phyloP scores from a whole-genome alignment of 1,140 invertebrate species.

The Thaumatotibia leucotreta region DNA sequence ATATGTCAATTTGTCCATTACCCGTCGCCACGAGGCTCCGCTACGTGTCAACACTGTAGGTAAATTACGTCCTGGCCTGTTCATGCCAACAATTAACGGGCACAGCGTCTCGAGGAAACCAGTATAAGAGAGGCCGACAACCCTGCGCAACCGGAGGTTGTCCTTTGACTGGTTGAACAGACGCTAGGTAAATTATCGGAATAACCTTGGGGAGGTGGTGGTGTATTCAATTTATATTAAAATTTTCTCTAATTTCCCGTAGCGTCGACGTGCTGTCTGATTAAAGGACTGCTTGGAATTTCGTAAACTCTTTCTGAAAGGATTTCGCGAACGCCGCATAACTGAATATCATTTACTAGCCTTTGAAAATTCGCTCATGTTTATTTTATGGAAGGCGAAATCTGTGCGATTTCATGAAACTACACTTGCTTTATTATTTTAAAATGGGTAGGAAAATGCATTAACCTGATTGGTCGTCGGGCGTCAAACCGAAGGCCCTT shows the following conservation, averaged over 20 bases:
- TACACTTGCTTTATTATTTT: neutral
- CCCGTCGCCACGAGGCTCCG: slow-evolving; percentile 1
- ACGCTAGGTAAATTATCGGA: neutral
- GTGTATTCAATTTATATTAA: slow-evolving; percentile 14
- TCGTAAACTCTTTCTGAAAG: slow-evolving; percentile 6
- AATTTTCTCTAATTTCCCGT: slow-evolving; percentile 9
- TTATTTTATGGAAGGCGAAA: neutral
- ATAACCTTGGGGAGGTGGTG: neutral
- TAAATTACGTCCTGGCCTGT: slow-evolving; percentile 6
- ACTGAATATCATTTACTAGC: slow-evolving; percentile 10
- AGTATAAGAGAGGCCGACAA: neutral
- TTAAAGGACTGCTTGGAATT: slow-evolving; percentile 10
- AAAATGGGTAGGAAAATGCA: neutral
- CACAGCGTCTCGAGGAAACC: neutral
- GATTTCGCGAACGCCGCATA: neutral
- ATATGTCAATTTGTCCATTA: slow-evolving; percentile 35
- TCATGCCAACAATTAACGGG: neutral
- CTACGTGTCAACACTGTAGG: slow-evolving; percentile 18
- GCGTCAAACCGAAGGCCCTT: neutral
- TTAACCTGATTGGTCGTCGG: neutral
- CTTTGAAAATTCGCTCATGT: neutral
- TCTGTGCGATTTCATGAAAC: neutral
- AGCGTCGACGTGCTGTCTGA: slow-evolving; percentile 7
- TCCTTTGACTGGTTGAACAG: neutral
- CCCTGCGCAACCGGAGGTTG: neutral